Evolutionary conservation across 2,888 invertebrate genomes (phyloP).

Genomic region (Blera fallax): DNA sequence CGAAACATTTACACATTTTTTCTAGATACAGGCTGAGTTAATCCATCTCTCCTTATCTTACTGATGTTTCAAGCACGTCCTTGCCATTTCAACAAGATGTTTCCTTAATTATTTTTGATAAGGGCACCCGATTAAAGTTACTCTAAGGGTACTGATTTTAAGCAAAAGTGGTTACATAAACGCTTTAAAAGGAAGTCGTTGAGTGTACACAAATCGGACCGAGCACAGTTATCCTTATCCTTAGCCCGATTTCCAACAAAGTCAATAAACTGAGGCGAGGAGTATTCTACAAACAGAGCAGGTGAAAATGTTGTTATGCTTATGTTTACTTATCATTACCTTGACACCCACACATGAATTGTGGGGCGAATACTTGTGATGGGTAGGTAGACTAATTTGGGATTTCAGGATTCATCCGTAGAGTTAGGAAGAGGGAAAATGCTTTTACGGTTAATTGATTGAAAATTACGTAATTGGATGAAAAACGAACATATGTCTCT

Average conservation of each 20-base stretch:
- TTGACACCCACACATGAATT: background rate
- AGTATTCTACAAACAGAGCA: background rate
- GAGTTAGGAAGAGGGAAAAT: background rate
- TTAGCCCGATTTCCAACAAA: background rate
- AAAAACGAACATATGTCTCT: background rate
- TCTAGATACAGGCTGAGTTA: background rate
- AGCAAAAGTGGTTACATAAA: background rate
- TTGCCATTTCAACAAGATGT: background rate
- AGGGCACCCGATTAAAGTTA: no score
- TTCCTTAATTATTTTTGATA: background rate
- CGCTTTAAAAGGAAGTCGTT: background rate
- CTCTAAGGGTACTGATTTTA: background rate
- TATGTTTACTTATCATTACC: background rate
- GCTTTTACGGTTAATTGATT: conserved; percentile 10
- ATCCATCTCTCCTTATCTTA: background rate
- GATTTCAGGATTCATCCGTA: background rate
- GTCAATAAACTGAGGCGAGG: background rate
- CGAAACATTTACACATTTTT: background rate
- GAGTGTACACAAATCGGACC: background rate
- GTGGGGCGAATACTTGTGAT: background rate
- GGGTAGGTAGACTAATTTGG: background rate
- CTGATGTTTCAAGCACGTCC: background rate
- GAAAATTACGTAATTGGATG: conserved; percentile 10
- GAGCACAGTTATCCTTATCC: background rate
- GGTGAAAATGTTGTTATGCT: background rate